Base-by-base conservation (phyloP, 2,888 invertebrate species). In the Erannis defoliaria region DNA sequence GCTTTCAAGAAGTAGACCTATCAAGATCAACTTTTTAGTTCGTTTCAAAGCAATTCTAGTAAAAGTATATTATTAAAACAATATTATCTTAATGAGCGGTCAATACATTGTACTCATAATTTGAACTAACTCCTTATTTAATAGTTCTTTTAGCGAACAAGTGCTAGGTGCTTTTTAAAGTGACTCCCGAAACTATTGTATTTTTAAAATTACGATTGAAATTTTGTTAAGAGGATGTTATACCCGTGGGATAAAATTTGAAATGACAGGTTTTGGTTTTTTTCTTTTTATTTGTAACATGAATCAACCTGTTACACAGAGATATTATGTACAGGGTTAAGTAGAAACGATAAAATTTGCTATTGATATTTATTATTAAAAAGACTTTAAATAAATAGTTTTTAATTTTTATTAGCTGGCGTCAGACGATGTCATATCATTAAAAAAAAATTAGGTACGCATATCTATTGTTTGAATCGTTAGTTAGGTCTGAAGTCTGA, bases 191-290 rank as follows among this genome's bases (percentile, higher is more conserved):
- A 18, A 3, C 16, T 55, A 35, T 55, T 54, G 29, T 55, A 18
- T 42, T 40, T 21, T 42, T 31, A 31, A 48, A 33, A n/a, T n/a
- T n/a, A n/a, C n/a, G n/a, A n/a, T n/a, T 16, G 14, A 40, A 23
- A 16, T 8, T 42, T 50, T 18, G 19, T 26, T 33, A 40, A 33
- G 21, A 16, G 38, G 14, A 19, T 35, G 33, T 21, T 23, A 46
- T 53, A 51, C 43, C 55, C 61, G 61, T 56, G 55, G 51, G 61
- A 62, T 26, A 61, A 23, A 42, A 12, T 26, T 5, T 18, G 14
- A 16, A 10, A 14, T 10, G 14, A 5, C 0, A 33, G 49, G 40
- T 18, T 37, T 37, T 18, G 1, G 5, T 5, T 5, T 6, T 1
- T 5, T 37, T 14, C 4, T 37, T 37, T 37, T 33, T 1, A 12